These are phyloP conservation scores for Rhingia campestris DNA, from an alignment of 2,888 invertebrate genomes.

Conservation along the genomic window DNA sequence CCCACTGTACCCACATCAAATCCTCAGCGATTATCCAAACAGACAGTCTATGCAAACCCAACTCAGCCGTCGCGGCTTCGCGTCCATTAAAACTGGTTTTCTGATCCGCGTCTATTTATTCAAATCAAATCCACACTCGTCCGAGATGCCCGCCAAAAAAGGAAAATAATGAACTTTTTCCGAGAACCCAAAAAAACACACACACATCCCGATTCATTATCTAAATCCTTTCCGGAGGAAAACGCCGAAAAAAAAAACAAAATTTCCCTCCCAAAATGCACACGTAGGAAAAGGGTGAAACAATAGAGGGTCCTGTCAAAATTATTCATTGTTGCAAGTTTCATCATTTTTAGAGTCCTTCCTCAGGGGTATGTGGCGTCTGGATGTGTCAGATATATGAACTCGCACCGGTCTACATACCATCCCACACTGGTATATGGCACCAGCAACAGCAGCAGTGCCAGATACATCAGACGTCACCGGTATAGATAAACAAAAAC, in stretches of 20 bases:
- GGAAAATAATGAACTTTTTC: slow-evolving; percentile 46
- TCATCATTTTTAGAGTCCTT: slow-evolving; percentile 53
- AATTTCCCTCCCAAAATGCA: slow-evolving; percentile 50
- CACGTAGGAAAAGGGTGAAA: slow-evolving; percentile 57
- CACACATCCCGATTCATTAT: slow-evolving; percentile 69
- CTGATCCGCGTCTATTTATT: slow-evolving; percentile 60
- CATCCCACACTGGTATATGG: slow-evolving; percentile 51
- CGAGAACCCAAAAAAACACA: slow-evolving; percentile 22
- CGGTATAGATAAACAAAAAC: slow-evolving; percentile 28
- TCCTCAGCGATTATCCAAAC: slow-evolving; percentile 55
- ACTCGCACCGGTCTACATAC: slow-evolving; percentile 15
- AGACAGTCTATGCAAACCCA: slow-evolving; percentile 50
- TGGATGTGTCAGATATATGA: slow-evolving; percentile 71
- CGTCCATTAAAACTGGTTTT: slow-evolving; percentile 66
- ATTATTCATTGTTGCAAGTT: slow-evolving; percentile 72
- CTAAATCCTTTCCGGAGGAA: slow-evolving; percentile 59
- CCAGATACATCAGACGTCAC: slow-evolving; percentile 32
- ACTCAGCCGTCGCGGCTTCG: neutral
- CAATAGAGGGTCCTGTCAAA: slow-evolving; percentile 68
- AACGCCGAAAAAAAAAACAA: slow-evolving; percentile 29
- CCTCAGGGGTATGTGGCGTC: slow-evolving; percentile 35
- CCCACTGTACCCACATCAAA: slow-evolving; percentile 65
- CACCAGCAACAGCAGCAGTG: slow-evolving; percentile 2
- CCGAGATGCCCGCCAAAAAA: slow-evolving; percentile 54
- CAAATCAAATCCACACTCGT: slow-evolving; percentile 67